Evolutionary conservation across 1,140 invertebrate species (phyloP), one percentile per base, ranked within the genome.

Genomic region (Drosophila punjabiensis): DNA sequence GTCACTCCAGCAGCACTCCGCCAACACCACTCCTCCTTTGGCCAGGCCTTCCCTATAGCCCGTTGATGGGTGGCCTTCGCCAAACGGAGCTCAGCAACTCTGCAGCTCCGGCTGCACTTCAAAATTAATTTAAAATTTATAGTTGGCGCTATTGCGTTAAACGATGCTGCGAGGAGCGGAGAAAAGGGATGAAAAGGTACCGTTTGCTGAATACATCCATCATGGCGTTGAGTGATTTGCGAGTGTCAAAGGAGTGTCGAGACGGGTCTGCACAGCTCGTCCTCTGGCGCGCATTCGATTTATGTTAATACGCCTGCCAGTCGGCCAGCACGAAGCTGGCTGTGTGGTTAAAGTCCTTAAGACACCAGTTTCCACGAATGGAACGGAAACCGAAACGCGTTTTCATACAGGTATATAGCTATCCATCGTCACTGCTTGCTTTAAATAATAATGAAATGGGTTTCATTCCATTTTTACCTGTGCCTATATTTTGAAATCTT

Each of bases 121-220:
- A 88, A 88, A 88, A 88, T 88, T 88, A 88, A 88, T 88, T 88
- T 88, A 89, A 88, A 88, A 88, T 88, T 88, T 88, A 88, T 88
- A 88, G 84, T 89, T 89, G 84, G 81, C 70, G 81, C 84, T 88
- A 81, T 88, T 89, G 84, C 84, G 85, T 88, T 88, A 85, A 88
- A 88, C 87, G 84, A 81, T 68, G 81, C 66, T 79, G 81, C 63
- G 84, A 78, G 63, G 39, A 52, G 32, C 67, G 16, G 35, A 41
- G 18, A 35, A 30, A 50, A 58, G 33, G 48, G 69, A n/a, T 14
- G 33, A 45, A 71, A 74, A 74, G 70, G 70, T 45, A 68, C 37
- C 39, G 56, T 73, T 48, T 61, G 45, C 70, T 53, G 70, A 28
- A 52, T 53, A 78, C 84, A 89, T 88, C 81, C 76, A 88, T 88